Conservation (phyloP, 2,888 invertebrate genomes). For the Melikaiella ostensackeni region DNA sequence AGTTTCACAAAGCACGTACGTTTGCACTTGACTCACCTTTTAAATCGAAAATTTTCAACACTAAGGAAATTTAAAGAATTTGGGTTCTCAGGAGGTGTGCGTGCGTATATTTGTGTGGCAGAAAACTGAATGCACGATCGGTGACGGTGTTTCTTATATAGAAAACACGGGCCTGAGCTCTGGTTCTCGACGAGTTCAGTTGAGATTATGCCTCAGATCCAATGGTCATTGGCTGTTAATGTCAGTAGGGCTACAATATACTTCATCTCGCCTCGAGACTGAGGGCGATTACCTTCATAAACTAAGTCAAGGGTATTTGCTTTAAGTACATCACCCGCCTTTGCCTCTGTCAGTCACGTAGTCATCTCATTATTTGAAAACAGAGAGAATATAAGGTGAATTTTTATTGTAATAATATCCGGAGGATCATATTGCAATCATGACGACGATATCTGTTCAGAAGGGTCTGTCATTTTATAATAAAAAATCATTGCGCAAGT, state of each 20-base stretch:
- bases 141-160: constrained; percentile 70
- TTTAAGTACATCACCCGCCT: constrained; percentile 4
- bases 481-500: neutral
- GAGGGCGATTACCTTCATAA: constrained; percentile 29
- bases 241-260: neutral
- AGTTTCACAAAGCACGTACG: constrained; percentile 35
- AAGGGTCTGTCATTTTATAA: neutral
- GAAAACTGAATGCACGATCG: constrained; percentile 67
- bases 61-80: constrained; percentile 37
- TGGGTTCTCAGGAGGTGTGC: constrained; percentile 40
- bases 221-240: constrained; percentile 40
- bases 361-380: neutral
- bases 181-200: constrained; percentile 39
- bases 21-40: constrained; percentile 38
- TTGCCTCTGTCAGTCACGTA: constrained; percentile 13
- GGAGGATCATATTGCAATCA: neutral
- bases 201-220: constrained; percentile 46
- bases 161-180: constrained; percentile 49
- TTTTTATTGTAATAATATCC: neutral
- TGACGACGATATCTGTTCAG: neutral
- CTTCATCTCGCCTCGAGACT: constrained; percentile 35
- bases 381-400: neutral
- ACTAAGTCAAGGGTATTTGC: constrained; percentile 37
- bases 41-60: constrained; percentile 37
- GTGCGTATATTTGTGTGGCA: constrained; percentile 47